Base-by-base conservation (phyloP, 2,113 vertebrate genomes). In the Channa argus region DNA sequence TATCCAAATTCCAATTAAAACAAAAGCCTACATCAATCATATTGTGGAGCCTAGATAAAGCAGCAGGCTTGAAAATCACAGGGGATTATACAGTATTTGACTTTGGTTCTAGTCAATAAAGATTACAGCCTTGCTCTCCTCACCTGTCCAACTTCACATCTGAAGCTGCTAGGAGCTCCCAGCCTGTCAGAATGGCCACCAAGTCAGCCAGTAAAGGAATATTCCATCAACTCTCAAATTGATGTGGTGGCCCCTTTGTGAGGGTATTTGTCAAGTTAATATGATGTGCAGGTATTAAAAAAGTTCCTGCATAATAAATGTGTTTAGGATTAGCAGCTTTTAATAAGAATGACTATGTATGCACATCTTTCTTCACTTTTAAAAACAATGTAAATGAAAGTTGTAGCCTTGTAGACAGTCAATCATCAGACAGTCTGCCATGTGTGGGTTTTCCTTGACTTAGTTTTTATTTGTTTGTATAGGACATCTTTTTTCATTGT, bases 81-180 rank as follows among this genome's bases (percentile, higher is more conserved):
- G 44, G 55, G 75, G 85, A 86, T 87, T 88, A 86, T 64, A 24
- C 24, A 24, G 24, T 24, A 62, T 76, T 46, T 62, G 61, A 79
- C 77, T 83, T 68, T 77, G 66, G 66, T 56, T 75, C 70, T 46
- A 53, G 77, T 85, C 86, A 85, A 82, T 89, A 79, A 89, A 87
- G 83, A 86, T 91, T 86, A 89, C 53, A 1, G 66, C 56, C 14
- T 77, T 6, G 3, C 74, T 70, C 63, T 55, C 2, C 52, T 82
- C 71, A 85, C 81, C 82, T 83, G 79, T 73, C 77, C 67, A 49
- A 67, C 70, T 66, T 70, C 54, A 81, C 36, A 74, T 67, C 68
- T 70, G 52, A 86, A 86, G 78, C 84, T 81, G 79, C 49, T 45
- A 59, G 43, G 38, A 84, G 77, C 58, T 79, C 69, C 45, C 52